Base-by-base conservation (phyloP, 2,888 invertebrate species). In the Lithophane semibrunnea region DNA sequence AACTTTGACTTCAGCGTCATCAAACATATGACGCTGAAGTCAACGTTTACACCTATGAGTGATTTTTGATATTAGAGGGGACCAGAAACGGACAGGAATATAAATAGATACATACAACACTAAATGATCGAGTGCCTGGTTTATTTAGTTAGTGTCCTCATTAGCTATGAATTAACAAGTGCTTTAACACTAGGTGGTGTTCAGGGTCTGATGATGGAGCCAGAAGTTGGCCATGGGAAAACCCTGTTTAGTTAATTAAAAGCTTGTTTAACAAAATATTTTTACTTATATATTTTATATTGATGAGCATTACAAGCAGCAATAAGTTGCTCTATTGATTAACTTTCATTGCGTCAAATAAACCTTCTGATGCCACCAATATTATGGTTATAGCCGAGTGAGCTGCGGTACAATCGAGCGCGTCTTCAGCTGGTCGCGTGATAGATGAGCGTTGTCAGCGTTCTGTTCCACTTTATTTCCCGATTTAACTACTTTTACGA, bases 371-470 rank as follows among this genome's bases (percentile, higher is more conserved):
- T 7, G 63, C 13, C 10, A 44, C n/a, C 12, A 42, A n/a, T 60
- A 44, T 24, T 0, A 2, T 24, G 9, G 0, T 52, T 24, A 16
- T 18, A 70, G 3, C 29, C 13, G 18, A 72, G 75, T 67, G 66
- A 72, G 71, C 71, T 73, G 64, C 68, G 54, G 79, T 72, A 79
- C 82, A 67, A 75, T 70, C 73, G 77, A 54, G 54, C 64, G 37
- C 69, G 77, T 74, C 87, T 83, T 79, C 68, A 42, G 66, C 73
- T 63, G 78, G 54, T 78, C 54, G 78, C 77, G 83, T 87, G 83
- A 87, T 86, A 74, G 80, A 88, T 76, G 87, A 84, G 73, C 74
- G 69, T 76, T 73, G 75, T 75, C 77, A 75, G 52, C 58, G 67
- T 79, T 70, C 75, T 77, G 71, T 73, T 81, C 64, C 64, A 69